Base-by-base conservation (phyloP, 92 coral and sea anemone genomes). In the Bergia sp. region DNA sequence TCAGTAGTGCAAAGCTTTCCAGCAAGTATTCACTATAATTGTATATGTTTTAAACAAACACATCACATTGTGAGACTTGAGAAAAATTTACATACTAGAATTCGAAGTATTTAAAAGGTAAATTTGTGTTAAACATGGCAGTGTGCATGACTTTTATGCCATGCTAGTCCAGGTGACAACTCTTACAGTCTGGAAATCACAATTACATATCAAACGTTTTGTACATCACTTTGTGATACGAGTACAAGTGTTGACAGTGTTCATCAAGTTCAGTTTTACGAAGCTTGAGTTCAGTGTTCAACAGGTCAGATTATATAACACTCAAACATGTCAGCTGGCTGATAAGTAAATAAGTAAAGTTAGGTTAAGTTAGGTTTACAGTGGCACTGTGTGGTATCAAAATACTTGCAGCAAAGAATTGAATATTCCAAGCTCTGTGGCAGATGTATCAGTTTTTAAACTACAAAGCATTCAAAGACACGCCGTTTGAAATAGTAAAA, bases 301-400 rank as follows among this genome's bases (percentile, higher is more conserved):
- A 9, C 66, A 5, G 15, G 8, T 44, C 86, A 7, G 37, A 9
- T n/a, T 7, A n/a, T 40, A 10, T 37, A 13, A 58, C 37, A 2
- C 53, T 82, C 38, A 36, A 82, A 66, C 23, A 65, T 82, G 36
- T 82, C 86, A 82, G 86, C 86, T 82, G 86, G 86, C 86, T 82
- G 86, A 82, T 65, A 44, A 41, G 79, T 61, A 61, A 61, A 82
- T 65, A 44, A 41, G 79, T 61, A 61, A 61, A 61, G n/a, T 76
- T 23, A 65, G 65, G 58, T 82, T 42, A 41, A 3, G 37, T n/a
- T 73, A 40, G 53, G 79, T 76, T 76, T 76, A 44, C 53, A 40
- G 23, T 16, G 79, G 45, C 45, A 76, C 50, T 38, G 45, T 76
- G 47, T 1, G 2, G 23, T 76, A 23, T 76, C 20, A 41, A 75